Base-by-base conservation (phyloP, 2,888 invertebrate genomes). In the Drosophila trichaetosa region DNA sequence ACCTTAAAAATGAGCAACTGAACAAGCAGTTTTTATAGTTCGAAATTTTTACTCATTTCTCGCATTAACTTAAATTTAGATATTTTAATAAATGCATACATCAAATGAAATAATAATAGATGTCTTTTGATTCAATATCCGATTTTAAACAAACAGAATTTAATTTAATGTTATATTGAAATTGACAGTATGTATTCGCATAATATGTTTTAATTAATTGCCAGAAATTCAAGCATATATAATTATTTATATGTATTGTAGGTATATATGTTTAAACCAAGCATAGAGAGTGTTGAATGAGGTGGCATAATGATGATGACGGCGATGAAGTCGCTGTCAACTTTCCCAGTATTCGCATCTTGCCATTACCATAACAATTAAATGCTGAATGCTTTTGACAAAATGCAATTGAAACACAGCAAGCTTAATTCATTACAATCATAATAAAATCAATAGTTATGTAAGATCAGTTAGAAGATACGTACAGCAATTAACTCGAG, bases 331-430 rank as follows among this genome's bases (percentile, higher is more conserved):
- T 38, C 53, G 33, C 27, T 62, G 58, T 10, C 33, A 87, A 85
- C 89, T 88, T 88, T 84, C 89, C 75, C 89, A 78, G 72, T 66
- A 52, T 27, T 60, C 33, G 49, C 27, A 66, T 62, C 69, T 53
- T 57, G 29, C 38, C 63, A 80, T 88, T 80, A 80, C 67, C 87
- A 78, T 78, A 69, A 88, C 81, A 78, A 73, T 86, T 83, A 78
- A 88, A 65, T 57, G 40, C 33, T 70, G 3, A 38, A 38, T 53
- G 33, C 21, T 40, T 52, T 64, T 62, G 34, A 48, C 11, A 46
- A 64, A 65, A 61, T 65, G 49, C 18, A 46, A 34, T 46, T 61
- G 46, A 64, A 65, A 61, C 46, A 38, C 27, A 31, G 2, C 10
- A n/a, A 31, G 51, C 34, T 33, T 8, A 27, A 31, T 29, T 16